Conservation (phyloP, 2,113 vertebrate species). For the Rhineura floridana region DNA sequence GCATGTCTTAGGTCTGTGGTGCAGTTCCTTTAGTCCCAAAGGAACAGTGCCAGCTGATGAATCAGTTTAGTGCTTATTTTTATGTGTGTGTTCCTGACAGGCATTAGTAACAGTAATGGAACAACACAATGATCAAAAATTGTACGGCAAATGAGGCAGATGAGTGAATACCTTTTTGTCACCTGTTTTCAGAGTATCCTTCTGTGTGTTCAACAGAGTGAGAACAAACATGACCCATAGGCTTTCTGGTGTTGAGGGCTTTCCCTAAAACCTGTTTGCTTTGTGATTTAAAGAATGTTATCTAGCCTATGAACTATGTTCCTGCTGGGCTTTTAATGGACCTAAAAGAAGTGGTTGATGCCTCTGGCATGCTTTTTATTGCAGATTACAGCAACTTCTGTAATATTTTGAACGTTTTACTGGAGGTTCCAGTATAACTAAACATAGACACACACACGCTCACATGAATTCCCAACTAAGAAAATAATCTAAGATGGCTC, state of each 20-base stretch:
- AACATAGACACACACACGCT: conserved; percentile 7
- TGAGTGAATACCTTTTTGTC: not conserved
- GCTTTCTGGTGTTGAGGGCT: not conserved
- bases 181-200: not conserved
- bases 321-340: not conserved
- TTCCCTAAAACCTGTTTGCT: not conserved
- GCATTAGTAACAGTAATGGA: not conserved
- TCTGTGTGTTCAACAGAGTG: not conserved
- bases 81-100: not conserved
- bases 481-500: not conserved
- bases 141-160: too few species aligned
- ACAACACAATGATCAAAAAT: not conserved
- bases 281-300: not conserved
- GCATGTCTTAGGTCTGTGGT: not conserved
- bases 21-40: not conserved
- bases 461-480: not conserved
- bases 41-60: not conserved
- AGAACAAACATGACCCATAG: not conserved
- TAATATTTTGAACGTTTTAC: conserved; percentile 14
- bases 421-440: not conserved
- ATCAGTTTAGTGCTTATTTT: not conserved
- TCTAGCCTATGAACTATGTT: not conserved
- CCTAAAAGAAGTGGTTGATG: not conserved
- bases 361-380: conserved; percentile 18
- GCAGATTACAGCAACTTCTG: not conserved